Evolutionary conservation across 2,888 invertebrate genomes (phyloP).

Genomic region (Anthoptus insignis): DNA sequence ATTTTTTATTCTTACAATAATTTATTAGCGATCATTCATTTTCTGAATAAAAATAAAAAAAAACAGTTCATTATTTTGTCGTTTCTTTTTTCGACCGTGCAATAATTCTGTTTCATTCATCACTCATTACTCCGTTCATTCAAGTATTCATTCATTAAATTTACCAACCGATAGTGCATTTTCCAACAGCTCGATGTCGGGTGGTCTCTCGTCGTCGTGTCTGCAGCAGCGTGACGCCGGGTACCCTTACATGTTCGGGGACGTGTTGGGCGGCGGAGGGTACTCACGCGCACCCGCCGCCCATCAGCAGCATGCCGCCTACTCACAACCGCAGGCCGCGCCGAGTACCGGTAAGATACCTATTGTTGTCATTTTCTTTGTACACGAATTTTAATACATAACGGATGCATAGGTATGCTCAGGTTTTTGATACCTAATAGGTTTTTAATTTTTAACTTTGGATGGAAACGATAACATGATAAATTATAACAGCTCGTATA

Average conservation of each 20-base stretch:
- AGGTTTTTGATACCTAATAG: no score
- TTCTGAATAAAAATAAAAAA: no score
- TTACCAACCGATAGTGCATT: constrained; percentile 45
- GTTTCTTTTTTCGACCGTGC: no score
- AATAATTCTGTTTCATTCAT: no score
- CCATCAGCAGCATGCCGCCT: constrained; percentile 90
- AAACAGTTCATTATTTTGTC: no score
- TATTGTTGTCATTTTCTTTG: background rate
- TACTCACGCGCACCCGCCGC: constrained; percentile 91
- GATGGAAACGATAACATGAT: no score
- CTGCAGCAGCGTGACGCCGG: constrained; percentile 94
- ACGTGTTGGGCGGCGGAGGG: constrained; percentile 92
- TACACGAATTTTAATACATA: no score
- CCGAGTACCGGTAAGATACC: constrained; percentile 86
- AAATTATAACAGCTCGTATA: no score
- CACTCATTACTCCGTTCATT: background rate
- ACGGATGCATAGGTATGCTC: no score
- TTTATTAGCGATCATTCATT: no score
- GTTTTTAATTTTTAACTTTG: no score
- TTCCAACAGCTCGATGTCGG: constrained; percentile 94
- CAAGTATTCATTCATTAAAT: background rate
- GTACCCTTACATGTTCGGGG: constrained; percentile 97
- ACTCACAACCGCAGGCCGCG: constrained; percentile 88
- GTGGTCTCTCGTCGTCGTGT: constrained; percentile 93
- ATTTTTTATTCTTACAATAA: no score